These are phyloP conservation scores for Ceraclea dissimilis DNA, from an alignment of 2,888 invertebrate genomes.

Conservation along the genomic window DNA sequence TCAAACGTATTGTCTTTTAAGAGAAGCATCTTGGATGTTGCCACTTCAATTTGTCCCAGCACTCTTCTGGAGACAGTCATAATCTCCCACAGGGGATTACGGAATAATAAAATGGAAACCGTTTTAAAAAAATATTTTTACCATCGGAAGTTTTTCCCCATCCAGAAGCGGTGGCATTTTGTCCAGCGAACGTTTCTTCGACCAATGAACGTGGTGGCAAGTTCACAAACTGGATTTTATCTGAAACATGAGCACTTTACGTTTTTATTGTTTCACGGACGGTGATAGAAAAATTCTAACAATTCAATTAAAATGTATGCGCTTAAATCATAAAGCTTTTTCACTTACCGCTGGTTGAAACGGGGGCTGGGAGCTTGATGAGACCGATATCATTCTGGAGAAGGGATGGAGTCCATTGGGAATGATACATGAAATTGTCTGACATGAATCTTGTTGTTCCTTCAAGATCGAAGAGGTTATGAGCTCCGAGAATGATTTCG, in stretches of 20 bases:
- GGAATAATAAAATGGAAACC: too few species aligned
- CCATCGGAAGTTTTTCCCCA: constrained; percentile 34
- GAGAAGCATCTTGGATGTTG: too few species aligned
- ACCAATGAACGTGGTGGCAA: constrained; percentile 27
- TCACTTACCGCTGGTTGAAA: constrained; percentile 32
- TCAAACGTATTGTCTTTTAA: too few species aligned
- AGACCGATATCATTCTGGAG: constrained; percentile 40
- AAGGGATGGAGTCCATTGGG: constrained; percentile 31
- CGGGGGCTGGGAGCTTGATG: constrained; percentile 34
- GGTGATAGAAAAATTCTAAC: too few species aligned
- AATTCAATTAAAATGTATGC: too few species aligned
- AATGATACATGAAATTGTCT: constrained; percentile 33
- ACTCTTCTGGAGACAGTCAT: too few species aligned
- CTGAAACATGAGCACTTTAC: constrained; percentile 28
- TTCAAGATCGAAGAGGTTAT: constrained; percentile 31
- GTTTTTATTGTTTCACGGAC: too few species aligned
- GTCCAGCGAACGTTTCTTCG: constrained; percentile 27
- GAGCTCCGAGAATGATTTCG: constrained; percentile 22
- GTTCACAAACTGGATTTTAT: constrained; percentile 26
- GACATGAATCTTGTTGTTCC: constrained; percentile 29
- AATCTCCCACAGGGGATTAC: too few species aligned
- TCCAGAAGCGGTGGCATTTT: constrained; percentile 30
- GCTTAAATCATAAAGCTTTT: background rate
- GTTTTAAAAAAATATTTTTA: too few species aligned
- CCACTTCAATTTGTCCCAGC: too few species aligned